Percentiles rank a stretch among this genome's conserved stretches.
Conservation (phyloP, 2,113 vertebrate species). For the Cyphomyrus discorhynchus region DNA sequence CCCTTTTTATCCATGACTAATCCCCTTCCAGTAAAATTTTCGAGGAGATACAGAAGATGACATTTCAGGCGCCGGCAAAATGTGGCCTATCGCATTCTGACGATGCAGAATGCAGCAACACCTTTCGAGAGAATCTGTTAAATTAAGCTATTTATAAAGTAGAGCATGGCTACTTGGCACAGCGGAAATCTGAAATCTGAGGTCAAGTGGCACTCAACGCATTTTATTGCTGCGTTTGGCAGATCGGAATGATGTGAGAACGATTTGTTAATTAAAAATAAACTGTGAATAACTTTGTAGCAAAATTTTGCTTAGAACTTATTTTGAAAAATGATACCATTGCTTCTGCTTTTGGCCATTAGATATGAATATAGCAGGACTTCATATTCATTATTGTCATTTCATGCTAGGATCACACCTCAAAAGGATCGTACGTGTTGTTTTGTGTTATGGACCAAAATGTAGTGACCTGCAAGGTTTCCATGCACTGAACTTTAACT, state of each 20-base stretch:
- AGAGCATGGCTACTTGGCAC: neutral
- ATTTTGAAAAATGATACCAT: neutral
- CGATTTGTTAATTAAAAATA: neutral
- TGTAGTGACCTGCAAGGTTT: neutral
- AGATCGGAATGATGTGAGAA: neutral
- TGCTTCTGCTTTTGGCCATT: neutral
- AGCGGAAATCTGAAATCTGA: neutral
- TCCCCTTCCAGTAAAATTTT: neutral
- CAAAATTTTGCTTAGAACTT: neutral
- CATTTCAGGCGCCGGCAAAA: neutral
- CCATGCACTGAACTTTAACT: neutral
- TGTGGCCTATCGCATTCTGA: neutral
- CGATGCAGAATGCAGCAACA: neutral
- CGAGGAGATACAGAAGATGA: neutral
- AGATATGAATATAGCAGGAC: neutral
- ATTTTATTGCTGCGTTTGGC: neutral
- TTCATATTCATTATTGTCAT: neutral
- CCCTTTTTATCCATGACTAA: neutral
- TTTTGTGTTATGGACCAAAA: neutral
- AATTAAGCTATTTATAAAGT: neutral
- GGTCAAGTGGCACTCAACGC: neutral
- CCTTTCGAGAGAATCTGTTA: neutral
- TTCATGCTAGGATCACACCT: neutral
- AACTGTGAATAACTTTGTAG: neutral
- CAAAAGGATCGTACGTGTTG: neutral